Percentiles rank a stretch among this genome's conserved stretches.
Conservation (phyloP, 2,113 vertebrate species). For the Empidonax traillii region DNA sequence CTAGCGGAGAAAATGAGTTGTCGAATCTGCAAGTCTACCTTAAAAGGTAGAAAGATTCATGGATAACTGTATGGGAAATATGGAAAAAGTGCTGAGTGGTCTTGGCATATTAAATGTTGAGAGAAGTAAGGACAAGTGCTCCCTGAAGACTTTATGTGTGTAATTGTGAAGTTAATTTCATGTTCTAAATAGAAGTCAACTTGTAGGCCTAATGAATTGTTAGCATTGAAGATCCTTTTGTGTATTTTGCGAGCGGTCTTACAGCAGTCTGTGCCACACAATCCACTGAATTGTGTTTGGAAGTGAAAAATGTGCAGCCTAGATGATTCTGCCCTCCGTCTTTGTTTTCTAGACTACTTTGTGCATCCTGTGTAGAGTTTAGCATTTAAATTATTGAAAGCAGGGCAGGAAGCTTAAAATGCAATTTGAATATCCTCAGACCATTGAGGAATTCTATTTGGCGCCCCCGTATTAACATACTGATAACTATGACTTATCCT, state of each 20-base stretch:
- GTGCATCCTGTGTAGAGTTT: neutral
- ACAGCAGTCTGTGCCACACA: neutral
- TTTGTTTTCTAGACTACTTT: neutral
- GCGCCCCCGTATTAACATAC: neutral
- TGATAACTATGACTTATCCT: neutral
- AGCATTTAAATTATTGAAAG: neutral
- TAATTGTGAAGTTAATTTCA: neutral
- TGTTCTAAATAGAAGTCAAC: neutral
- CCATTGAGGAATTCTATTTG: neutral
- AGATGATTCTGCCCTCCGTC: neutral
- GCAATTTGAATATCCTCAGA: neutral
- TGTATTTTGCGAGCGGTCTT: neutral
- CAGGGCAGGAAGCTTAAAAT: neutral
- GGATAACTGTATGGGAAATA: neutral
- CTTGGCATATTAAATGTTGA: neutral
- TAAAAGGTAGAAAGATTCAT: neutral
- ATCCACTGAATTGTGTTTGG: neutral
- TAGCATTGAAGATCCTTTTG: neutral
- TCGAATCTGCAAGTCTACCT: neutral
- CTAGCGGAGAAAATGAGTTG: neutral
- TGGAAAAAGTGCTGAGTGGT: neutral
- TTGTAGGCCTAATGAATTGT: neutral
- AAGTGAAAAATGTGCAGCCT: neutral
- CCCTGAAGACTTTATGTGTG: neutral
- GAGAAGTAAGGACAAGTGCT: neutral